Conservation (phyloP, 2,797 vertebrate genomes). For the Petrocephalus schoutedeni region DNA sequence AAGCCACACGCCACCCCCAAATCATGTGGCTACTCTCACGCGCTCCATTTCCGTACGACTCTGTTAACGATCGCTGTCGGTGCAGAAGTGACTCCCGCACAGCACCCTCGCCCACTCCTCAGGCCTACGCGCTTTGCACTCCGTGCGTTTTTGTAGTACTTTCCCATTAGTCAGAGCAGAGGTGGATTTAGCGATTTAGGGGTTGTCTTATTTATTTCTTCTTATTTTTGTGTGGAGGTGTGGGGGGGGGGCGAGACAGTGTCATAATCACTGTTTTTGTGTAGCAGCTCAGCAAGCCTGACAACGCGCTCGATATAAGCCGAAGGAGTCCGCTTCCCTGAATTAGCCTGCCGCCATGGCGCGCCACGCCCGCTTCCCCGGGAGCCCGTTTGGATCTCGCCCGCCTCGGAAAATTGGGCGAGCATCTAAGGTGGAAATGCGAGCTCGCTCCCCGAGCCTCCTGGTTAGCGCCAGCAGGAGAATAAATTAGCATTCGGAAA, state of each 20-base stretch:
- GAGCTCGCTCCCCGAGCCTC: background rate
- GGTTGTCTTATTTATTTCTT: background rate
- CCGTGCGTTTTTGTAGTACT: background rate
- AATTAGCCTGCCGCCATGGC: background rate
- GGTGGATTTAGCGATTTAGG: background rate
- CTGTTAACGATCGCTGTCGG: background rate
- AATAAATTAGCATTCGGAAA: conserved; percentile 5
- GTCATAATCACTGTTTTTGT: background rate
- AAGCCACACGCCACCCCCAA: too few relatives aligned
- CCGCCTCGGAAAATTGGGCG: background rate
- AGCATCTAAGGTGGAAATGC: background rate
- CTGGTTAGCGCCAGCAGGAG: background rate
- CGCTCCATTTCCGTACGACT: too few relatives aligned
- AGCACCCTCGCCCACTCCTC: background rate
- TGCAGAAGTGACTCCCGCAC: background rate
- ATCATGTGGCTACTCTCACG: too few relatives aligned
- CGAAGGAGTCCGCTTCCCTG: background rate
- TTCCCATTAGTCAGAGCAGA: background rate
- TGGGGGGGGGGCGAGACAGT: background rate
- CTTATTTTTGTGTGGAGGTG: background rate
- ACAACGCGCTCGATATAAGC: background rate
- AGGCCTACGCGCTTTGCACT: background rate
- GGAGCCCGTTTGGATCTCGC: background rate
- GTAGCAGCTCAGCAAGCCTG: background rate
- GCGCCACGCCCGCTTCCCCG: background rate